A percentile compares a stretch with the other conserved stretches of the same genome.
Evolutionary conservation across 2,797 vertebrate species (phyloP).

Genomic region (Champsocephalus esox): DNA sequence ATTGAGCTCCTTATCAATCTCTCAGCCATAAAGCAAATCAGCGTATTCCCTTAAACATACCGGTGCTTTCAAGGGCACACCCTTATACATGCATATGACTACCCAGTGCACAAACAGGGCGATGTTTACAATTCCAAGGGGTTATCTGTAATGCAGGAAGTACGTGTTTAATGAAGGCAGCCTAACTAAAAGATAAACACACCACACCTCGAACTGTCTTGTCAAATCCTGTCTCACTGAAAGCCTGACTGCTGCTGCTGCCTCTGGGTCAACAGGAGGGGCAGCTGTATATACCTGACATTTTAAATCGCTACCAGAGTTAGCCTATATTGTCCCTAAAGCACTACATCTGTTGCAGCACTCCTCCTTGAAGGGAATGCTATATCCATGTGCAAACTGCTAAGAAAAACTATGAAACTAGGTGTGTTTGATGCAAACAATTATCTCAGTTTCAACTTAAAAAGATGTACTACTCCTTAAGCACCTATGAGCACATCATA

Average conservation of each 20-base stretch:
- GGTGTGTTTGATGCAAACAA: slow-evolving; percentile 45
- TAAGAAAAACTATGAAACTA: slow-evolving; percentile 21
- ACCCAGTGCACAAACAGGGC: slow-evolving; percentile 33
- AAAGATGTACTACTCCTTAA: slow-evolving; percentile 37
- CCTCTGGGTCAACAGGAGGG: slow-evolving; percentile 60
- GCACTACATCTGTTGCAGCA: slow-evolving; percentile 21
- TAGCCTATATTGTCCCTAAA: slow-evolving; percentile 1
- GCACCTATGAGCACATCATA: neutral
- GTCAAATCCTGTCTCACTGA: slow-evolving; percentile 72
- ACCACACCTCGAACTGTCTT: slow-evolving; percentile 79
- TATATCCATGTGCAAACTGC: slow-evolving; percentile 20
- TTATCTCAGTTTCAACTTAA: slow-evolving; percentile 33
- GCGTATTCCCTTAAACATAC: neutral
- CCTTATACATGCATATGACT: slow-evolving; percentile 2
- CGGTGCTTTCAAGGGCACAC: slow-evolving; percentile 1
- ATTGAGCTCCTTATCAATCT: neutral
- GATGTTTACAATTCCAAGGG: slow-evolving; percentile 58
- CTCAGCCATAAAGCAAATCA: neutral
- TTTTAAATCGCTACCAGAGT: slow-evolving; percentile 19
- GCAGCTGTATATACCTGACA: slow-evolving; percentile 40
- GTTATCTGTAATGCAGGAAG: slow-evolving; percentile 75
- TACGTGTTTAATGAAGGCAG: slow-evolving; percentile 75
- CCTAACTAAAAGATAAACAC: slow-evolving; percentile 76
- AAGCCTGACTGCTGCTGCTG: slow-evolving; percentile 44
- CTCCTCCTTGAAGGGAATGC: neutral